Evolutionary conservation across 2,113 vertebrate species (phyloP).

Genomic region (Vidua chalybeata): DNA sequence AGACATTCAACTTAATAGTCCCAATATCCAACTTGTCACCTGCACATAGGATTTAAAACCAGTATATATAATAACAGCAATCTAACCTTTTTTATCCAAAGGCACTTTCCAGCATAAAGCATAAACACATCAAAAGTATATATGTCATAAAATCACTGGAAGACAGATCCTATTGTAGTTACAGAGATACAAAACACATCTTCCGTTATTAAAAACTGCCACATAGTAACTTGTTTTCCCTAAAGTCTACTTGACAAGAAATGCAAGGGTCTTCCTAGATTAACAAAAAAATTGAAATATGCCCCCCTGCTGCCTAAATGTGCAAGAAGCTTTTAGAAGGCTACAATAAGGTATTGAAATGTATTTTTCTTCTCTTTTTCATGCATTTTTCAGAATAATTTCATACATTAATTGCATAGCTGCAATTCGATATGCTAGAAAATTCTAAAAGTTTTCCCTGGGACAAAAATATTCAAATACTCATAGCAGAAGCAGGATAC

Average conservation of each 20-base stretch:
- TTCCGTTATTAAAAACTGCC: neutral
- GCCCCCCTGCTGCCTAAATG: accelerated
- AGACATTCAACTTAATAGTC: neutral
- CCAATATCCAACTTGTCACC: neutral
- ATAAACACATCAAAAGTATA: neutral
- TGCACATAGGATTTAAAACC: neutral
- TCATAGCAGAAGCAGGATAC: neutral
- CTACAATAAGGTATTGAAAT: neutral
- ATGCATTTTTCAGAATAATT: neutral
- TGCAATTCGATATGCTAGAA: neutral
- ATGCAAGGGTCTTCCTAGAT: neutral
- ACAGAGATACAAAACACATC: neutral
- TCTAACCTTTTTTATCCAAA: neutral
- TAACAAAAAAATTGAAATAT: neutral
- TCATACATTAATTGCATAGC: neutral
- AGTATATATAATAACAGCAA: neutral
- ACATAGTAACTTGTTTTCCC: neutral
- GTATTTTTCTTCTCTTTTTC: neutral
- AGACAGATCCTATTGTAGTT: neutral
- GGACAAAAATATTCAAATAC: neutral
- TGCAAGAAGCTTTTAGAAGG: neutral
- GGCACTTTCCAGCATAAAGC: neutral
- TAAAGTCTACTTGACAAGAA: neutral
- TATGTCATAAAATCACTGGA: neutral
- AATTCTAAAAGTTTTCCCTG: neutral